These are phyloP conservation scores for Mesorhabditis spiculigera DNA, from an alignment of 2,888 invertebrate species.

Conservation along the genomic window DNA sequence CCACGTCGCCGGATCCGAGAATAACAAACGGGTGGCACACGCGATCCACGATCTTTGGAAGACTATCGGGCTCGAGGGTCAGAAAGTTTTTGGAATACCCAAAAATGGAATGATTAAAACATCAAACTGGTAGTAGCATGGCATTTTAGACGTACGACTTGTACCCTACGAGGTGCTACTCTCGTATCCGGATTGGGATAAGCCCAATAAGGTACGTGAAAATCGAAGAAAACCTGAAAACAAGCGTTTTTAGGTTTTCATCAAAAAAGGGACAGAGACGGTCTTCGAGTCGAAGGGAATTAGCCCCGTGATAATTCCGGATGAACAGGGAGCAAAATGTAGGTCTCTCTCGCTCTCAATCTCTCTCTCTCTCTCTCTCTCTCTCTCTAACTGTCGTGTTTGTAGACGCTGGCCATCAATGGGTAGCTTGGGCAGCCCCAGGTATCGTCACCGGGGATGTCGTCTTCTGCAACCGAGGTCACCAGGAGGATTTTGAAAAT, in stretches of 20 bases:
- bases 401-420: slow-evolving; percentile 50
- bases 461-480: slow-evolving; percentile 51
- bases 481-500: slow-evolving; percentile 45
- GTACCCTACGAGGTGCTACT: slow-evolving; percentile 53
- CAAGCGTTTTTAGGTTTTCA: slow-evolving; percentile 17
- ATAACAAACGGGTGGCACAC: slow-evolving; percentile 47
- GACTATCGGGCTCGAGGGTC: slow-evolving; percentile 46
- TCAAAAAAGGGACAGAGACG: slow-evolving; percentile 12
- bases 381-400: not conserved
- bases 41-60: slow-evolving; percentile 47
- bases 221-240: slow-evolving; percentile 11
- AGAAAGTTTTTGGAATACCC: not conserved
- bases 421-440: slow-evolving; percentile 52
- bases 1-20: slow-evolving; percentile 50
- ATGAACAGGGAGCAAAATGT: slow-evolving; percentile 52
- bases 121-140: slow-evolving; percentile 18
- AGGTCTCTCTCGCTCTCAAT: not conserved
- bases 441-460: slow-evolving; percentile 45
- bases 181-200: slow-evolving; percentile 51
- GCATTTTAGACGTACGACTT: slow-evolving; percentile 34
- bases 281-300: slow-evolving; percentile 42
- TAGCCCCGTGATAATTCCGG: slow-evolving; percentile 43
- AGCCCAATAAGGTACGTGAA: slow-evolving; percentile 40
- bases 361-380: not conserved
- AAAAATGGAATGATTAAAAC: not conserved